Evolutionary conservation across 2,888 invertebrate species (phyloP), one percentile per base, ranked within the genome.

Genomic region (Alcis repandata): DNA sequence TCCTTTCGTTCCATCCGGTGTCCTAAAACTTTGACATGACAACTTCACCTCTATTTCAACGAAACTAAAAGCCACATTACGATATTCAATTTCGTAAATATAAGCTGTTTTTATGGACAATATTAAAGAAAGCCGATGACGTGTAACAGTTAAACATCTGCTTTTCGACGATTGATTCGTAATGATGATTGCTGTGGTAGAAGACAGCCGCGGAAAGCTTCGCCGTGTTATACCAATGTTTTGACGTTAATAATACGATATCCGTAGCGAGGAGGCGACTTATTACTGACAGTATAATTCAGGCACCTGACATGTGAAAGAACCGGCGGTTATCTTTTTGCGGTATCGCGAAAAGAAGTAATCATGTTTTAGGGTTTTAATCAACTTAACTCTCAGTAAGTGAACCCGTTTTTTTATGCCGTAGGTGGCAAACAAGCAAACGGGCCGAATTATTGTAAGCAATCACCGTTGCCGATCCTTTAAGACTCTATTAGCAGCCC

Each of bases 71-170:
- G 54, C n/a, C 13, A 67, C 1, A 75, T 76, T 81, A 4, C 63
- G n/a, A 9, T 58, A 36, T 8, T 45, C 8, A 22, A 13, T 13
- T 1, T 6, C 2, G 8, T 51, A 41, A 33, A 59, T 45, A 67
- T 73, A 53, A 20, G 56, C 49, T 41, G 40, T 71, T 71, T 56
- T 64, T 62, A 69, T 78, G 77, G 10, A 33, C 36, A 68, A 84
- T 82, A 81, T 83, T 79, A 84, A 82, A 81, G 71, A 70, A 77
- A 87, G 84, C 83, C 81, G 87, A 91, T 91, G 90, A 91, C 91
- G 90, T 88, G 86, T 85, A 87, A 88, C 88, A 79, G 89, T 85
- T 87, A 86, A 85, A 88, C 83, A 87, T 84, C 85, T 80, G 80
- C 77, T 70, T 75, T 69, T 71, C 40, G 54, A 70, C 60, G 69